Percentiles rank a stretch among this genome's conserved stretches.
Conservation (phyloP, 2,797 vertebrate genomes). For the Anguilla anguilla region DNA sequence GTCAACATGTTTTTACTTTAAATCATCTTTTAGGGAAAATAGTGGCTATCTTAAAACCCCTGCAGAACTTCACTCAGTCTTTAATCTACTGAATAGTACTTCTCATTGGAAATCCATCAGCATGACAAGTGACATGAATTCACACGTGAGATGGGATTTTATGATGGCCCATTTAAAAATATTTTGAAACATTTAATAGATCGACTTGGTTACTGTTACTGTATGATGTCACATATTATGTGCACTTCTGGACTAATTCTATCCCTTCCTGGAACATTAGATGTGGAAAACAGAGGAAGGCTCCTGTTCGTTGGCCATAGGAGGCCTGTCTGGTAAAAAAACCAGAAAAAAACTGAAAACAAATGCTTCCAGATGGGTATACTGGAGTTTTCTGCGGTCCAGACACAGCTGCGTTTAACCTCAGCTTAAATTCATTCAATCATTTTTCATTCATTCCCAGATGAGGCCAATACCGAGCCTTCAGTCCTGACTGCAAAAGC, state of each 20-base stretch:
- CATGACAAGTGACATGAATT: background rate
- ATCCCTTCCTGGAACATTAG: background rate
- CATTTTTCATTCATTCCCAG: background rate
- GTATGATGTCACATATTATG: background rate
- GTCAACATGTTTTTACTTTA: background rate
- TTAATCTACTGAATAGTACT: background rate
- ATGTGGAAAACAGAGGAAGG: background rate
- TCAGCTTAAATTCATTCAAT: background rate
- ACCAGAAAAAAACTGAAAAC: background rate
- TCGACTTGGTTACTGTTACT: background rate
- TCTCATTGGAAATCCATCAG: background rate
- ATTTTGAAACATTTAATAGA: background rate
- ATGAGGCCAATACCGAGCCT: background rate
- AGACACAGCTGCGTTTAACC: background rate
- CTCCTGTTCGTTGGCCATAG: background rate
- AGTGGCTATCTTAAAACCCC: background rate
- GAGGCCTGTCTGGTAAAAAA: background rate
- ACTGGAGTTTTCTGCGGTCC: background rate
- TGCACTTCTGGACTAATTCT: background rate
- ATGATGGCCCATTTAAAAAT: background rate
- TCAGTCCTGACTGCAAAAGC: background rate
- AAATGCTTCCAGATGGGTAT: constrained; percentile 20
- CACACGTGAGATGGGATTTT: background rate
- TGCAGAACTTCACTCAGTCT: background rate
- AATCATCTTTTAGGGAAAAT: background rate